Percentiles rank a stretch among this genome's conserved stretches.
phyloP scores from a whole-genome alignment of 2,113 vertebrate species.

The Dromiciops gliroides region DNA sequence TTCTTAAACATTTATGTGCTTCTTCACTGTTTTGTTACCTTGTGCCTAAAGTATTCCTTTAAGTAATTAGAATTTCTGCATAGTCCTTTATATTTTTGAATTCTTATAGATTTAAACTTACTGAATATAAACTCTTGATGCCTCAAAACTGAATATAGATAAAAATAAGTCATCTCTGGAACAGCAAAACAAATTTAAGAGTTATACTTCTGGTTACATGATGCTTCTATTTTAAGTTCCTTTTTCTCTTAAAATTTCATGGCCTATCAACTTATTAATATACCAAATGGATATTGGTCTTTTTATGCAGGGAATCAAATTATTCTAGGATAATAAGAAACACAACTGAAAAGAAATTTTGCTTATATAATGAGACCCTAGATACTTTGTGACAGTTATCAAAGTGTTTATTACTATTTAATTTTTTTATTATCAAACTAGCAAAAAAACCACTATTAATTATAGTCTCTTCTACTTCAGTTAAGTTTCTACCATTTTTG shows the following conservation, averaged over 20 bases:
- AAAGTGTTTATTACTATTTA: too few relatives aligned
- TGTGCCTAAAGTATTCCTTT: background rate
- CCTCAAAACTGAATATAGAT: background rate
- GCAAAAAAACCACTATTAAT: too few relatives aligned
- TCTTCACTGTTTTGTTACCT: background rate
- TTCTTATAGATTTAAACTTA: background rate
- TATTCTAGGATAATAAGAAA: too few relatives aligned
- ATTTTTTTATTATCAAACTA: too few relatives aligned
- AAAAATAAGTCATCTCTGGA: background rate
- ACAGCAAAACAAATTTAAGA: background rate
- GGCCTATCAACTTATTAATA: background rate
- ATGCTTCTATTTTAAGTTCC: background rate
- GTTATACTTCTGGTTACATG: background rate
- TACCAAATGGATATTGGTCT: background rate
- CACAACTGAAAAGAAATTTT: too few relatives aligned
- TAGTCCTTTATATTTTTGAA: background rate
- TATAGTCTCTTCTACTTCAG: too few relatives aligned
- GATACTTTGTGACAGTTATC: too few relatives aligned
- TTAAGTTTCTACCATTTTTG: too few relatives aligned
- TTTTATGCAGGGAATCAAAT: too few relatives aligned
- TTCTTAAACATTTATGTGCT: background rate
- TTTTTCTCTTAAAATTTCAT: background rate
- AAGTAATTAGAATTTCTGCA: background rate
- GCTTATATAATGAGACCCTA: too few relatives aligned
- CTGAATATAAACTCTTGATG: background rate